A percentile compares a stretch with the other conserved stretches of the same genome.
Conservation (phyloP, 2,888 invertebrate species). For the Taphrorychus bicolor region DNA sequence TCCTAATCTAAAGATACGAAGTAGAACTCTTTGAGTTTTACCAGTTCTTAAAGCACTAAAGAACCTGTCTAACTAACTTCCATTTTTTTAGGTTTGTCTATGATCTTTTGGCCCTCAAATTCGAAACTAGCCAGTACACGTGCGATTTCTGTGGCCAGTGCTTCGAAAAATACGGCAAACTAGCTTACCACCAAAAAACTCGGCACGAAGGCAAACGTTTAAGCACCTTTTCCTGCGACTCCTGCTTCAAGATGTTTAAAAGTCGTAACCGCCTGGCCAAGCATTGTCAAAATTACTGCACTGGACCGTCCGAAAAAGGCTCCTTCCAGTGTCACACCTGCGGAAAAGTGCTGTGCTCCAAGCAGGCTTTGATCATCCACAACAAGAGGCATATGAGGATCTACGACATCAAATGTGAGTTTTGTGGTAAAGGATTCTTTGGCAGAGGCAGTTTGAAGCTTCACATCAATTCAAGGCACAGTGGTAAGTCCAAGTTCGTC, state of each 20-base stretch:
- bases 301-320: slow-evolving; percentile 39
- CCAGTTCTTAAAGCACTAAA: too few relatives aligned
- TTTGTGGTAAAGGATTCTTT: slow-evolving; percentile 47
- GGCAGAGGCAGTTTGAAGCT: slow-evolving; percentile 55
- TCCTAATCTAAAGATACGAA: too few relatives aligned
- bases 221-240: slow-evolving; percentile 16
- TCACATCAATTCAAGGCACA: slow-evolving; percentile 47
- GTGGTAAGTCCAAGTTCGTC: slow-evolving; percentile 45
- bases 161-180: slow-evolving; percentile 44
- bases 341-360: slow-evolving; percentile 61
- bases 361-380: slow-evolving; percentile 43
- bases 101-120: not conserved
- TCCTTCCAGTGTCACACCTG: slow-evolving; percentile 62
- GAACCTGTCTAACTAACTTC: not conserved
- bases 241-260: slow-evolving; percentile 24
- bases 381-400: slow-evolving; percentile 49
- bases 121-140: slow-evolving; percentile 36
- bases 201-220: too few relatives aligned
- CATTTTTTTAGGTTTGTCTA: not conserved
- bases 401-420: slow-evolving; percentile 52
- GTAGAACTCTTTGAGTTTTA: too few relatives aligned
- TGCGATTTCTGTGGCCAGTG: slow-evolving; percentile 50
- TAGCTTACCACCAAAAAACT: slow-evolving; percentile 28
- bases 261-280: not conserved
- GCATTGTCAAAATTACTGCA: slow-evolving; percentile 21